Evolutionary conservation across 2,888 invertebrate species (phyloP).

Genomic region (Euzetes globulus): DNA sequence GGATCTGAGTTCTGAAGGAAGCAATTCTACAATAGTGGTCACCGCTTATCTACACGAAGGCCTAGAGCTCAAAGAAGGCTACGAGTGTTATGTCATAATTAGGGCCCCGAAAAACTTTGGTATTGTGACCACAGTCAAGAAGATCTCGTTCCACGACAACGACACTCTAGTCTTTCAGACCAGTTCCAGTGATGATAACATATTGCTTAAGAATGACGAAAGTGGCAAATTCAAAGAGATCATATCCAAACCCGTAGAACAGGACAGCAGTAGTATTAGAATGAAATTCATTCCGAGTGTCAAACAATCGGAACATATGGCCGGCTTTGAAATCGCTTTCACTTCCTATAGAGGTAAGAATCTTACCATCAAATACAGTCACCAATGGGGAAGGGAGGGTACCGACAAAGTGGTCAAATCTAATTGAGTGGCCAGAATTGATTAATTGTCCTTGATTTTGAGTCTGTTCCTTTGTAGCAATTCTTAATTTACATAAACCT

Average conservation of each 20-base stretch:
- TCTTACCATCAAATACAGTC: background rate
- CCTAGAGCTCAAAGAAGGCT: constrained; percentile 9
- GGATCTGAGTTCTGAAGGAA: background rate
- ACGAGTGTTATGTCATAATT: constrained; percentile 25
- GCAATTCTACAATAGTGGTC: constrained; percentile 10
- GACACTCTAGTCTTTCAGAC: constrained; percentile 32
- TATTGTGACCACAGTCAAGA: constrained; percentile 28
- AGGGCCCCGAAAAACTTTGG: background rate
- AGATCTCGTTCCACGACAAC: constrained; percentile 31
- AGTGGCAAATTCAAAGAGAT: constrained; percentile 22
- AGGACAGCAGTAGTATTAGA: background rate
- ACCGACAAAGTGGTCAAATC: no score
- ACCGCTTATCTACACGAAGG: constrained; percentile 26
- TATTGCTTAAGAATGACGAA: constrained; percentile 21
- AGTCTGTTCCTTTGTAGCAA: no score
- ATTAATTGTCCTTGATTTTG: no score
- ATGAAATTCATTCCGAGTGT: constrained; percentile 21
- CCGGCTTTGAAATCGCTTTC: constrained; percentile 34
- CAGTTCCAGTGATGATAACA: constrained; percentile 9
- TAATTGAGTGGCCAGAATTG: no score
- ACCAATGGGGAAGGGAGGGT: no score
- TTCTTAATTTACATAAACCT: no score
- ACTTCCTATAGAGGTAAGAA: constrained; percentile 25
- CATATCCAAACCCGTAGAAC: background rate
- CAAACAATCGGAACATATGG: constrained; percentile 10